phyloP scores from a whole-genome alignment of 2,888 invertebrate genomes.

The Troilus luridus region DNA sequence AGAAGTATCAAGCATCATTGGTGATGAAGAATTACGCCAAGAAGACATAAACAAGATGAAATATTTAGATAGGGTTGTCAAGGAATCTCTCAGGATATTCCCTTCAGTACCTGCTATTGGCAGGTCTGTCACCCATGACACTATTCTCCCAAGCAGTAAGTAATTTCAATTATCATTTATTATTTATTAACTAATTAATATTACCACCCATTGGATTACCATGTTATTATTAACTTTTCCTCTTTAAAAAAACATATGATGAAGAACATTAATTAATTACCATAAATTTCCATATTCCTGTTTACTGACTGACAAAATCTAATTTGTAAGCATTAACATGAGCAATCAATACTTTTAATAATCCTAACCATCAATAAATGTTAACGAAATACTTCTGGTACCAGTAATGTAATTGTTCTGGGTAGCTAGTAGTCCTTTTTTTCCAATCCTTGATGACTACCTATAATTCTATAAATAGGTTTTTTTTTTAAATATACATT shows the following conservation, averaged over 20 bases:
- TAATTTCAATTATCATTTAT: background rate
- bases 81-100: constrained; percentile 74
- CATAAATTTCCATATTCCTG: too few species aligned
- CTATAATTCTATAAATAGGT: too few species aligned
- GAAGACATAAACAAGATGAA: constrained; percentile 73
- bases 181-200: background rate
- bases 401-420: too few species aligned
- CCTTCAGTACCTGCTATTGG: constrained; percentile 70
- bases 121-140: background rate
- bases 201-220: background rate
- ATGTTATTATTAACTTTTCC: background rate
- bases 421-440: too few species aligned
- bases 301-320: too few species aligned
- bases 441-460: too few species aligned
- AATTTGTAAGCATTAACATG: too few species aligned
- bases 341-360: too few species aligned
- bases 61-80: constrained; percentile 73
- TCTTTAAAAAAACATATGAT: background rate
- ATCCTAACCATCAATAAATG: too few species aligned
- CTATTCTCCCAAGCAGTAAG: constrained; percentile 51
- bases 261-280: too few species aligned
- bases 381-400: too few species aligned
- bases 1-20: constrained; percentile 71
- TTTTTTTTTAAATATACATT: too few species aligned
- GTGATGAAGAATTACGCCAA: constrained; percentile 68